Evolutionary conservation across 1,140 invertebrate genomes (phyloP).

Genomic region (Bombyx mandarina): DNA sequence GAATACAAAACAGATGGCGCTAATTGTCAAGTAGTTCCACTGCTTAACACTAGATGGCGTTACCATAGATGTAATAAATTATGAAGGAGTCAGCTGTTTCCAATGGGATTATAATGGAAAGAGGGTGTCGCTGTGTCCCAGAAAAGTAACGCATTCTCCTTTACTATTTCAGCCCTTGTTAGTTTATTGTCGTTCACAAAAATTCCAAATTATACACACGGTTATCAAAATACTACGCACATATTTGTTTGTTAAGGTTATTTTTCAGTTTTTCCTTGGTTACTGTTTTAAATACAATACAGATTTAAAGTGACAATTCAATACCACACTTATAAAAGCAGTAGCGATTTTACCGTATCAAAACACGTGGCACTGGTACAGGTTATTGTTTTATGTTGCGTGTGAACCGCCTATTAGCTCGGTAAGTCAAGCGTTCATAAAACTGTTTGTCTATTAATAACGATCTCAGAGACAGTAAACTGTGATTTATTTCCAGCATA

Average conservation of each 20-base stretch:
- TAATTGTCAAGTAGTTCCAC: conserved; percentile 26
- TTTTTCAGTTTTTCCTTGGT: not conserved
- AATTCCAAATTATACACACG: not conserved
- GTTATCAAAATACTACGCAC: not conserved
- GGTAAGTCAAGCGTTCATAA: conserved; percentile 3
- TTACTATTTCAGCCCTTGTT: too few relatives aligned
- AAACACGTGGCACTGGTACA: too few relatives aligned
- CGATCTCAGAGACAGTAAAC: conserved; percentile 1
- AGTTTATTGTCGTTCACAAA: too few relatives aligned
- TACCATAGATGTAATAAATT: conserved; percentile 8
- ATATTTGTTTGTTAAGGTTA: not conserved
- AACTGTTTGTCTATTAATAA: conserved; percentile 6
- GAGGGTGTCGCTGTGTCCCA: too few relatives aligned
- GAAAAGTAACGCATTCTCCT: not conserved
- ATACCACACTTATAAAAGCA: too few relatives aligned
- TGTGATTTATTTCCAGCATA: not conserved
- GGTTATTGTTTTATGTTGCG: not conserved
- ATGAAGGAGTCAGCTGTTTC: conserved; percentile 22
- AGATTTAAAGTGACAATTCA: too few relatives aligned
- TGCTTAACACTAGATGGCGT: conserved; percentile 26
- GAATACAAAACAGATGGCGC: conserved; percentile 39
- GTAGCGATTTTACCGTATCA: too few relatives aligned
- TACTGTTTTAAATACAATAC: too few relatives aligned
- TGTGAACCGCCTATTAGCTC: conserved; percentile 6
- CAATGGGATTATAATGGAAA: conserved; percentile 10